Conservation (phyloP, 2,888 invertebrate species). For the Pseudanteris insignis region DNA sequence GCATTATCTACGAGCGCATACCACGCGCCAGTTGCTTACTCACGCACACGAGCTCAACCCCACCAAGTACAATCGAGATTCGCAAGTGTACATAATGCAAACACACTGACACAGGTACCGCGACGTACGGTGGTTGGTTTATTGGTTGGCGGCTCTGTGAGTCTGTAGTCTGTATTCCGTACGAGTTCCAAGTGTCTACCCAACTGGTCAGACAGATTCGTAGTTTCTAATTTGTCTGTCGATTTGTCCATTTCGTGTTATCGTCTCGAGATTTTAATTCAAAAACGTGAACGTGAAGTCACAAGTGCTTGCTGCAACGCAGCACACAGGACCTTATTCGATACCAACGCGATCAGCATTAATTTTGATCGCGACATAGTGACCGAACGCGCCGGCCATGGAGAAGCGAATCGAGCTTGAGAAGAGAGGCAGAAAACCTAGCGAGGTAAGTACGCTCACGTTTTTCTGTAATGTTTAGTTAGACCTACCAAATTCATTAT, state of each 20-base stretch:
- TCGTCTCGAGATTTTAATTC: conserved; percentile 58
- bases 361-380: too few species aligned
- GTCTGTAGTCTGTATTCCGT: too few species aligned
- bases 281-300: not conserved
- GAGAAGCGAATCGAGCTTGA: conserved; percentile 96
- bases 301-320: conserved; percentile 54
- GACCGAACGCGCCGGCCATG: conserved; percentile 70
- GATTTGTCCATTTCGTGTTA: conserved; percentile 50
- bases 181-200: too few species aligned
- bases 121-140: not conserved
- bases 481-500: too few species aligned
- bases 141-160: not conserved
- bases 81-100: too few species aligned
- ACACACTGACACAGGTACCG: not conserved
- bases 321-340: conserved; percentile 50
- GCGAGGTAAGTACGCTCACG: conserved; percentile 82
- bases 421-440: conserved; percentile 88
- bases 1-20: too few species aligned
- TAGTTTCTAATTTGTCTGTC: not conserved
- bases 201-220: not conserved
- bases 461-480: too few species aligned
- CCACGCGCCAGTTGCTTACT: too few species aligned
- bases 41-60: too few species aligned
- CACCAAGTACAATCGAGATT: too few species aligned
- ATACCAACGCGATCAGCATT: conserved; percentile 44